Evolutionary conservation across 2,888 invertebrate genomes (phyloP), one percentile per base, ranked within the genome.

Genomic region (Tortricodes alternella): DNA sequence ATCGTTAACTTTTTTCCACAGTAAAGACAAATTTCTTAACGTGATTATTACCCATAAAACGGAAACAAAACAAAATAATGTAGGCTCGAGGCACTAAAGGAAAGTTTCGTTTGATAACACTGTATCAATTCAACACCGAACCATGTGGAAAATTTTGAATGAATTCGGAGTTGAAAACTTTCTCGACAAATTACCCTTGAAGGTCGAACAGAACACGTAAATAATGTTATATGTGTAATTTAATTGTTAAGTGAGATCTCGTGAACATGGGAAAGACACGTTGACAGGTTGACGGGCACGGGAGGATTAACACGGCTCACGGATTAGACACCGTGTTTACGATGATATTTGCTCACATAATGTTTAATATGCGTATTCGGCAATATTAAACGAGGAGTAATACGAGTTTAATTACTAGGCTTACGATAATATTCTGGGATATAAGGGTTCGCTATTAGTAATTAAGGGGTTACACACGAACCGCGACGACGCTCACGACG

Each of bases 141-240:
- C 13, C 38, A 21, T 29, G 29, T 11, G 7, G 29, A 29, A 39
- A 49, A 39, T 39, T 21, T 21, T 3, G 38, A 8, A 29, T 19
- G 13, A 13, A 9, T 41, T 27, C 21, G 27, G 13, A 32, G 21
- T 13, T 8, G n/a, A 15, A 19, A 55, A 43, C 41, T 49, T 55
- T 48, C 13, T 29, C 19, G 29, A 9, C 15, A 15, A 35, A 48
- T 41, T 32, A 38, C n/a, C 23, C 19, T 32, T 9, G 24, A 23
- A 34, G 29, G 32, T 39, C 9, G 21, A 15, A 35, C 46, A 48
- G 41, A 29, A 23, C 19, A 49, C 48, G 48, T 55, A 55, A 43
- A 43, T 55, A 55, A 43, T 48, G 35, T 48, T 49, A 48, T 48
- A 11, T 43, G 34, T 49, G 41, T 49, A 55, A 55, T 55, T 55